Evolutionary conservation across 2,797 vertebrate genomes (phyloP).

Genomic region (Enteromius argenteus): DNA sequence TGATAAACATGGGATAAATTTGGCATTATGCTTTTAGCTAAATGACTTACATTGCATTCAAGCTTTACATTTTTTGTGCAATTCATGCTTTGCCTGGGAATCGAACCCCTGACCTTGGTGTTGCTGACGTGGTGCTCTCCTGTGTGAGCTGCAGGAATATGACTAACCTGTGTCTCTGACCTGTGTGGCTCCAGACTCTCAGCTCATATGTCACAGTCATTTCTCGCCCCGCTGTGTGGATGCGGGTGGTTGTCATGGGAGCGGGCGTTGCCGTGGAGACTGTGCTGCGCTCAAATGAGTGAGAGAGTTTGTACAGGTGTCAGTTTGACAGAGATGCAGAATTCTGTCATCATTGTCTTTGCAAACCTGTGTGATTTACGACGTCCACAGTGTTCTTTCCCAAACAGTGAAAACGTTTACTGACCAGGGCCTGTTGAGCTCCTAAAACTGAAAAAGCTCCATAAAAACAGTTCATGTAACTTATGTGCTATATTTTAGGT

Average conservation of each 20-base stretch:
- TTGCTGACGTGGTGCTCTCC: neutral
- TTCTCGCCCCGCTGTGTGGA: constrained; percentile 30
- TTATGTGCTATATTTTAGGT: neutral
- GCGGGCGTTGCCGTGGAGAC: constrained; percentile 43
- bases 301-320: constrained; percentile 35
- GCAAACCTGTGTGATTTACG: neutral
- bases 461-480: neutral
- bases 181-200: constrained; percentile 14
- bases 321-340: constrained; percentile 26
- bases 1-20: neutral
- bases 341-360: neutral
- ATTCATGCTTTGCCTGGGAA: neutral
- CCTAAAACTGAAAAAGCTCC: neutral
- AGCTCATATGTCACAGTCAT: constrained; percentile 43
- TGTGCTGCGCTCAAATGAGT: neutral
- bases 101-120: neutral
- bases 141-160: too few species aligned
- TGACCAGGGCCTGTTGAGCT: neutral
- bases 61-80: neutral
- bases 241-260: constrained; percentile 44
- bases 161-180: neutral
- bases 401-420: too few species aligned
- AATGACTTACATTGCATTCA: neutral
- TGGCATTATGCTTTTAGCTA: neutral
- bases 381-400: neutral